Base-by-base conservation (phyloP, 2,888 invertebrate genomes). In the Cryptus armator region DNA sequence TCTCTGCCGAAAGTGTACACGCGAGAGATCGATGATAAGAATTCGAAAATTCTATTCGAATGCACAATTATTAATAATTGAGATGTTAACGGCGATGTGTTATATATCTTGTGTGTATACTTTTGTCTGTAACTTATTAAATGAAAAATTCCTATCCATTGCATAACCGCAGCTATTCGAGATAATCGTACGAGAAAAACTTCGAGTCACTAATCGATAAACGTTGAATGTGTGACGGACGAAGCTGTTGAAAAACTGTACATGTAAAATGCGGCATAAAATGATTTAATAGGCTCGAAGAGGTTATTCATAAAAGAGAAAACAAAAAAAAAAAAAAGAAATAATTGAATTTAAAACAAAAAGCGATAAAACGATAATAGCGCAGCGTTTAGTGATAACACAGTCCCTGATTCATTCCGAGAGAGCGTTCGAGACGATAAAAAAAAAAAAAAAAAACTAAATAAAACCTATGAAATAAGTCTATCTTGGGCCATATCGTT, bases 401-500 rank as follows among this genome's bases (percentile, higher is more conserved):
- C 16, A 70, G 46, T 14, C 37, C 24, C 14, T 24, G 53, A 72
- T 51, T 32, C 37, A 72, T 71, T 37, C 53, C 46, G 46, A 67
- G 16, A 59, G 56, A 51, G 64, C 75, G 70, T 81, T 81, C 74
- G 68, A 68, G 44, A 68, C 53, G 56, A 80, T 76, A 24, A 66
- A 79, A 62, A n/a, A 2, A 16, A 59, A 53, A n/a, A n/a, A n/a
- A 53, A 24, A 19, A 67, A 62, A 46, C 59, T 62, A 16, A 24
- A 66, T 32, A 32, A 48, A 66, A 48, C 29, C 29, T 84, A 81
- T 64, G 59, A 76, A 66, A 71, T 83, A 83, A 85, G 76, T 79
- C 29, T 83, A 76, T 84, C 62, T 84, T 68, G 81, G 86, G 87
- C 86, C 85, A 86, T 87, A 83, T 83, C 72, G 86, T 85, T 84